A percentile compares a stretch with the other conserved stretches of the same genome.
Conservation (phyloP, 2,888 invertebrate species). For the Sceliomorpha sp. region DNA sequence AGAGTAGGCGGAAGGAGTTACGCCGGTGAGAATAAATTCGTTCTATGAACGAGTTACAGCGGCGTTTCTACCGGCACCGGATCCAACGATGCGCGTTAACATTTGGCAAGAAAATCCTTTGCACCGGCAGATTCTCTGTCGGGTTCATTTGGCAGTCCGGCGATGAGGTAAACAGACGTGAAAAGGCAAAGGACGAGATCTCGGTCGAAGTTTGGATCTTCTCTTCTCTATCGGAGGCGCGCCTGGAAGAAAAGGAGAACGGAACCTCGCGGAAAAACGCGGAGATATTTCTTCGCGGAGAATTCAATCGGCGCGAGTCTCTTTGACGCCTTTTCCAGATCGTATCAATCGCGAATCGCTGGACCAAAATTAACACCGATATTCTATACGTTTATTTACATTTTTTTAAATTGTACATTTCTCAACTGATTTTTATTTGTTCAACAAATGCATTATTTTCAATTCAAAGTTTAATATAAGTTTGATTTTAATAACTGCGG, state of each 20-base stretch:
- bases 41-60: conserved; percentile 16
- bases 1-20: conserved; percentile 7
- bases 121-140: conserved; percentile 58
- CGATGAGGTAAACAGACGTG: conserved; percentile 31
- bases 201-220: conserved; percentile 21
- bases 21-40: conserved; percentile 21
- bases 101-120: conserved; percentile 59
- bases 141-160: conserved; percentile 66
- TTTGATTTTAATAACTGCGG: no score
- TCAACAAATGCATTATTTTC: not conserved
- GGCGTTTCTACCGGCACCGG: conserved; percentile 4
- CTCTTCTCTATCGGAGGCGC: conserved; percentile 5
- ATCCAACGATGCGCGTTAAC: conserved; percentile 34
- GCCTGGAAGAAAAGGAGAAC: not conserved
- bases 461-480: no score
- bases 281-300: not conserved
- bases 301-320: conserved; percentile 8
- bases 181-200: conserved; percentile 24
- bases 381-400: no score
- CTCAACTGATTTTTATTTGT: not conserved
- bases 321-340: conserved; percentile 5
- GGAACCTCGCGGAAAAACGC: conserved; percentile 11
- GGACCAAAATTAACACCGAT: conserved; percentile 3
- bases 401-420: not conserved
- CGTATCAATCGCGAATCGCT: conserved; percentile 12